Base-by-base conservation (phyloP, 2,888 invertebrate species). In the Monoplex corrugatus region DNA sequence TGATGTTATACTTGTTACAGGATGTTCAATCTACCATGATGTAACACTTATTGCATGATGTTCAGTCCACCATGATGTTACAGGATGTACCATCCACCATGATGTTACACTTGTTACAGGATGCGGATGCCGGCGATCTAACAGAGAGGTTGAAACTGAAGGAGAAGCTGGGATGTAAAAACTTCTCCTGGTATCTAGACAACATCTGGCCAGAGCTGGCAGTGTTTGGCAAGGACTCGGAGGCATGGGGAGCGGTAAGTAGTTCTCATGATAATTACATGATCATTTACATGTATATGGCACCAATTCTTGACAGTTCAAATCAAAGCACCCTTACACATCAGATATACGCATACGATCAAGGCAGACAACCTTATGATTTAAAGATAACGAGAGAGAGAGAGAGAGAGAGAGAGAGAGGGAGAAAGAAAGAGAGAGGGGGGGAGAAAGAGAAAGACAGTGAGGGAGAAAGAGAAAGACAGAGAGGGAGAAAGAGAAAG, bases 181-280 rank as follows among this genome's bases (percentile, higher is more conserved):
- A 92, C 10, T 94, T 94, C 78, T 92, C 92, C 2, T 94, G 94
- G 94, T 93, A 92, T 86, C 90, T 94, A 38, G 91, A 93, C 38
- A 92, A 93, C 80, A 90, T 94, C 2, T 94, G 93, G 93, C 94
- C 93, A n/a, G 94, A 94, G 68, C 89, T 94, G 63, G 89, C 92
- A 44, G 91, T 93, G 13, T 92, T 92, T 82, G 91, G 92, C 45
- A 88, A 90, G 78, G 87, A 93, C 78, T 92, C 92, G 16, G 87
- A 86, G n/a, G 94, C 94, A 23, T 94, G 93, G 93, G 94, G 94
- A 43, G 92, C 93, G 85, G 94, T 94, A 90, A 91, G 92, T 91
- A 19, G 28, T 28, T 19, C 40, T 86, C n/a, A 10, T 43, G 16
- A 10, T 43, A 8, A n/a, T 16, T 84, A n/a, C 28, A 13, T 13